Percentiles rank a stretch among this genome's conserved stretches.
Conservation (phyloP, 2,888 invertebrate species). For the Priocnemis perturbator region DNA sequence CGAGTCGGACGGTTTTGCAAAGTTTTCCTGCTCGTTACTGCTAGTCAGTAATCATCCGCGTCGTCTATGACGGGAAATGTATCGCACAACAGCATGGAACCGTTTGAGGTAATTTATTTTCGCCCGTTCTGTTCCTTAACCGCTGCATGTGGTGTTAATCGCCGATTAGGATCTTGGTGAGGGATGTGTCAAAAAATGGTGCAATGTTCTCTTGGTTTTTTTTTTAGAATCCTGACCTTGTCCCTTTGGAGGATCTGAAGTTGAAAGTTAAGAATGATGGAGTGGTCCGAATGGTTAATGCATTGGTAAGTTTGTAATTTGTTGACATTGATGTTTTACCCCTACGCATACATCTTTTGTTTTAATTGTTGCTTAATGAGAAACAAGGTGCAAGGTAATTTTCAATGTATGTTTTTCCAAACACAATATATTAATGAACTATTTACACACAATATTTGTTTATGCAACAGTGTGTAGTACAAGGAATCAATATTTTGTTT, state of each 20-base stretch:
- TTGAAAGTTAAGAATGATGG: slow-evolving; percentile 77
- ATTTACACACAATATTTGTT: too few relatives aligned
- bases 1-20: too few relatives aligned
- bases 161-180: slow-evolving; percentile 18
- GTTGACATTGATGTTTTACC: too few relatives aligned
- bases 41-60: slow-evolving; percentile 1
- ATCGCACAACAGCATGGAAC: slow-evolving; percentile 37
- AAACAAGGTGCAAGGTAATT: too few relatives aligned
- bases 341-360: neutral
- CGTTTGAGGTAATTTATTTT: slow-evolving; percentile 48
- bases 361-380: slow-evolving; percentile 12
- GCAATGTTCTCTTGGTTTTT: slow-evolving; percentile 13
- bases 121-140: slow-evolving; percentile 15
- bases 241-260: slow-evolving; percentile 72
- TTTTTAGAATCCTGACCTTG: slow-evolving; percentile 63
- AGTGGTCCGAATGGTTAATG: slow-evolving; percentile 78
- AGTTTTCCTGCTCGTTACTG: neutral
- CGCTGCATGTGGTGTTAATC: neutral
- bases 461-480: neutral
- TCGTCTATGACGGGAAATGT: slow-evolving; percentile 53
- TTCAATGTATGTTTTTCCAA: too few relatives aligned
- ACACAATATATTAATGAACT: too few relatives aligned
- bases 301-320: slow-evolving; percentile 77
- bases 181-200: slow-evolving; percentile 11
- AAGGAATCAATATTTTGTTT: neutral